phyloP scores from a whole-genome alignment of 2,797 vertebrate species.

The Phalanger gymnotis region DNA sequence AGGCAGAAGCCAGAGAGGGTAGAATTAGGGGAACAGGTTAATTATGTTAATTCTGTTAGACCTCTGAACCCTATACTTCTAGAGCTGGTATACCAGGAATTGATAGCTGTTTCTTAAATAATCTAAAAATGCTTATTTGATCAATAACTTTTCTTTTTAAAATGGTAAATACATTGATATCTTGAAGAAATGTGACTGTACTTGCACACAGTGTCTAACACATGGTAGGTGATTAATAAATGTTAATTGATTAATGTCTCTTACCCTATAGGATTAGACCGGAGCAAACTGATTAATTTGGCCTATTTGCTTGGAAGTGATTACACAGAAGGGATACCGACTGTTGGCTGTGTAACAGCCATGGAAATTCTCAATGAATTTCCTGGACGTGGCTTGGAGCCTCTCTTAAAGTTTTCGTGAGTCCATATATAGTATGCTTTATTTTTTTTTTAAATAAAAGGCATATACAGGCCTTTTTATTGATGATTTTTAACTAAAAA shows the following conservation, averaged over 20 bases:
- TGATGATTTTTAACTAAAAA: not conserved
- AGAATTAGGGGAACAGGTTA: not conserved
- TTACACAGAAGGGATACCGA: slow-evolving; percentile 96
- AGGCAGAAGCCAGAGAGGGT: not conserved
- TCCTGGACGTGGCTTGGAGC: slow-evolving; percentile 91
- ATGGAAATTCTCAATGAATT: slow-evolving; percentile 99
- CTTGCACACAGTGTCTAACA: not conserved
- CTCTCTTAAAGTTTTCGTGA: slow-evolving; percentile 91
- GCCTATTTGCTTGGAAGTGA: slow-evolving; percentile 98
- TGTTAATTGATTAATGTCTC: slow-evolving; percentile 4
- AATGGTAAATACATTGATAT: not conserved
- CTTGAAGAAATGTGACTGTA: not conserved
- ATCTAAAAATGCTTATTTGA: not conserved
- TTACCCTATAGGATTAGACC: slow-evolving; percentile 90
- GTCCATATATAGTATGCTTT: slow-evolving; percentile 47
- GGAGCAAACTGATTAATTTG: slow-evolving; percentile 95
- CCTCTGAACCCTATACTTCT: not conserved
- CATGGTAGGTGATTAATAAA: not conserved
- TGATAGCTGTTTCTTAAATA: slow-evolving; percentile 5
- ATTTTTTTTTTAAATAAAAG: slow-evolving; percentile 36
- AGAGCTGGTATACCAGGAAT: not conserved
- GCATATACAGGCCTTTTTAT: not conserved
- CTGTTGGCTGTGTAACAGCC: slow-evolving; percentile 95
- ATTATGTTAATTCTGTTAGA: not conserved
- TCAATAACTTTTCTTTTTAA: slow-evolving; percentile 24